Conservation (phyloP, 2,888 invertebrate genomes). For the Drosophila suboccidentalis region DNA sequence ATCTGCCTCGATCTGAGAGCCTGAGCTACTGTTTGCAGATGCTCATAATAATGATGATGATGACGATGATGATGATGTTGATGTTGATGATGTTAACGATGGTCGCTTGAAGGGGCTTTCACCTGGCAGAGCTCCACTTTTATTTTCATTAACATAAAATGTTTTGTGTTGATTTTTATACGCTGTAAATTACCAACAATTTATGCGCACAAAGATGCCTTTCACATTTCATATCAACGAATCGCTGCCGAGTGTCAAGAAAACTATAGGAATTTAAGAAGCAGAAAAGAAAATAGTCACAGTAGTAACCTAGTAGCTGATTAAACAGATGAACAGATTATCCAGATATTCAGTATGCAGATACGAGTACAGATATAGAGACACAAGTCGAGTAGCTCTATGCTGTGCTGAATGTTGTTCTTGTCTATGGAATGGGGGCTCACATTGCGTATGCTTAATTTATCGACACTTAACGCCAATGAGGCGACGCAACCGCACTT, state of each 20-base stretch:
- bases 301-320: slow-evolving; percentile 35
- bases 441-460: slow-evolving; percentile 79
- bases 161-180: slow-evolving; percentile 80
- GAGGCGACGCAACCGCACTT: slow-evolving; percentile 72
- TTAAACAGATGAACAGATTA: slow-evolving; percentile 38
- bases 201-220: slow-evolving; percentile 66
- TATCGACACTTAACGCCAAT: slow-evolving; percentile 83
- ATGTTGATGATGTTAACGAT: slow-evolving; percentile 4
- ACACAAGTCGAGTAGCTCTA: slow-evolving; percentile 6
- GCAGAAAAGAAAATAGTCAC: not conserved
- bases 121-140: slow-evolving; percentile 57
- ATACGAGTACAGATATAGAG: slow-evolving; percentile 2
- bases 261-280: not conserved
- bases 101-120: slow-evolving; percentile 49
- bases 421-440: slow-evolving; percentile 20
- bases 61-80: not conserved
- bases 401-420: slow-evolving; percentile 13
- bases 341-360: slow-evolving; percentile 4
- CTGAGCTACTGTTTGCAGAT: slow-evolving; percentile 43
- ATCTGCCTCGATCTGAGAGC: slow-evolving; percentile 34
- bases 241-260: slow-evolving; percentile 22
- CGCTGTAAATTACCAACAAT: slow-evolving; percentile 72
- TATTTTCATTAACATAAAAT: slow-evolving; percentile 82
- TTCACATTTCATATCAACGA: slow-evolving; percentile 54
- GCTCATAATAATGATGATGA: not conserved